Base-by-base conservation (phyloP, 2,888 invertebrate species). In the Crossocerus cetratus region DNA sequence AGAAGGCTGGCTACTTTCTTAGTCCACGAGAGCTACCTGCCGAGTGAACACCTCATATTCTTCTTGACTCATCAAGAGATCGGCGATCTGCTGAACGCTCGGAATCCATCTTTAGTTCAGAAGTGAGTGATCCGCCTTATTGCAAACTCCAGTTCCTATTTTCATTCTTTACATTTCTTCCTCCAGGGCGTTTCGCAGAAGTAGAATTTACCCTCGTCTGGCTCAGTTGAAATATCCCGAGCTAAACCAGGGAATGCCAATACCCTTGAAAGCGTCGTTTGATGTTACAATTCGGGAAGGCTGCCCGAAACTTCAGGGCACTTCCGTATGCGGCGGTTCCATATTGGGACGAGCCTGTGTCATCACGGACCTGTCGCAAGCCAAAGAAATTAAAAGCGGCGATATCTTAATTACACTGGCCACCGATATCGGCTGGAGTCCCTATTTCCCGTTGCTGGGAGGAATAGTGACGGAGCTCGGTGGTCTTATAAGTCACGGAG, bases 351-450 rank as follows among this genome's bases (percentile, higher is more conserved):
- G 94, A 61, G 96, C 95, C 0, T 94, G 96, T 83, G 95, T 97
- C 2, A 93, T 96, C 13, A 92, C 91, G 14, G 92, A 92, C 65
- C 89, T 96, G 21, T 91, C 92, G 8, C 94, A 95, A 86, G 94
- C 95, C 2, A 87, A 89, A 2, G 84, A 86, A 56, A 80, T 91
- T 65, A 77, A 87, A 81, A 78, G 84, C 65, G 91, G 95, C 0
- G 96, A 97, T 85, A 92, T 97, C 74, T 91, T 97, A 77, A 93
- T 97, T 78, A 95, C 96, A 0, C 92, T 92, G 80, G 93, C 93
- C 54, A 96, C 96, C 0, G 96, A 97, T 86, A 94, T 96, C 77
- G 96, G 95, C 1, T 97, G 96, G 96, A 94, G 95, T 2, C 96
- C 96, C 0, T 96, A 96, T 90, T 97, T 96, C 89, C 95, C 96